Percentiles rank a stretch among this genome's conserved stretches.
These are phyloP conservation scores for Cotesia typhae DNA, from an alignment of 1,140 invertebrate genomes.

Conservation along the genomic window DNA sequence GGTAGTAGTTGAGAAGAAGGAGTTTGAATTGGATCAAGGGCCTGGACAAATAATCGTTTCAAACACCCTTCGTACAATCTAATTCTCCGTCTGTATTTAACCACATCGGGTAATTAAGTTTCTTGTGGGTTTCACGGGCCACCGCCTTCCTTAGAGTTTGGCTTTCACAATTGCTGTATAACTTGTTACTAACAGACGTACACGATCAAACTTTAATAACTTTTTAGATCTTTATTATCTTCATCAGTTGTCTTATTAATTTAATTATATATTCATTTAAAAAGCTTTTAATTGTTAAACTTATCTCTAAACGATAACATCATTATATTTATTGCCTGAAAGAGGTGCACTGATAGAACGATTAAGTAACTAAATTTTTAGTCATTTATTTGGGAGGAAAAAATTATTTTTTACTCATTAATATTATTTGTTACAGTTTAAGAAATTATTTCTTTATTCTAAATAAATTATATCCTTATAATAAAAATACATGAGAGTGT, in stretches of 20 bases:
- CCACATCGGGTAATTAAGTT: conserved; percentile 60
- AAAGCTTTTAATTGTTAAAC: too few relatives aligned
- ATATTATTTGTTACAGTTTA: too few relatives aligned
- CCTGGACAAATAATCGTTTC: conserved; percentile 47
- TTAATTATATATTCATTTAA: too few relatives aligned
- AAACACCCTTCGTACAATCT: conserved; percentile 20
- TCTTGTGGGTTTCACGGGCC: conserved; percentile 57
- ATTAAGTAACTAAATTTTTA: too few relatives aligned
- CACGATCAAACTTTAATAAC: conserved; percentile 3
- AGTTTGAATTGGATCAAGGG: not conserved
- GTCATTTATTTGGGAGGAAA: too few relatives aligned
- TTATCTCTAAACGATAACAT: too few relatives aligned
- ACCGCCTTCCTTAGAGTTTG: conserved; percentile 42
- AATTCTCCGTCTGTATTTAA: conserved; percentile 42
- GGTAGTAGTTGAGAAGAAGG: conserved; percentile 6
- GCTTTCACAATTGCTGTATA: conserved; percentile 49
- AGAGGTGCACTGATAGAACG: too few relatives aligned
- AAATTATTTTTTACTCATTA: too few relatives aligned
- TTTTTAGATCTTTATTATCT: not conserved
- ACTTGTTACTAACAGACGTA: conserved; percentile 38
- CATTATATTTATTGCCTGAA: too few relatives aligned
- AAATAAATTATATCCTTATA: too few relatives aligned
- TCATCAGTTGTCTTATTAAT: not conserved
- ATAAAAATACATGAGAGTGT: too few relatives aligned
- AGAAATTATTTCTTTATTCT: too few relatives aligned